These are phyloP conservation scores for Pyrrhura leucotis DNA, from an alignment of 2,797 vertebrate species.

Conservation along the genomic window DNA sequence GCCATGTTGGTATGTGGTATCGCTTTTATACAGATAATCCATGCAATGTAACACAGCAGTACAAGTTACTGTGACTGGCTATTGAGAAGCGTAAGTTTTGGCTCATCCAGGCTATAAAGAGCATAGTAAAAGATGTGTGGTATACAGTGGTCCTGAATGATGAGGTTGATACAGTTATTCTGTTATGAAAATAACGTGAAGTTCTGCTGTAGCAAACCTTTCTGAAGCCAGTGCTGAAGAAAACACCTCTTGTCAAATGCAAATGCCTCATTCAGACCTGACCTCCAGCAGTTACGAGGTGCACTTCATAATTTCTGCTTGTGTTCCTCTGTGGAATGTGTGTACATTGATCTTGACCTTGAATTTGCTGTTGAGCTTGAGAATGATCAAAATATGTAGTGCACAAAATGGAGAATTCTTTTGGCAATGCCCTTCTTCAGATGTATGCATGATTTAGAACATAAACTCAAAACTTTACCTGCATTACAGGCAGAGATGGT, in stretches of 20 bases:
- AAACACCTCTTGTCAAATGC: background rate
- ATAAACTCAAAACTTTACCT: background rate
- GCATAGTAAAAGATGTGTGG: background rate
- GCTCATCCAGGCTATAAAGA: background rate
- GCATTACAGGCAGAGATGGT: background rate
- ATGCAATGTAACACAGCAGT: background rate
- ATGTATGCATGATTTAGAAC: background rate
- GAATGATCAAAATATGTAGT: background rate
- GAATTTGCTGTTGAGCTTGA: background rate
- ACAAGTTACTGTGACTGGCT: background rate
- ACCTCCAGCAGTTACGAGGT: background rate
- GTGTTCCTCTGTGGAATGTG: slow-evolving; percentile 41
- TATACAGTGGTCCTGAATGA: background rate
- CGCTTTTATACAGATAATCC: background rate
- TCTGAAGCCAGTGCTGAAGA: background rate
- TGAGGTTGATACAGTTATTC: background rate
- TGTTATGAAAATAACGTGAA: background rate
- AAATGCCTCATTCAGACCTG: background rate
- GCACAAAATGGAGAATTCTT: background rate
- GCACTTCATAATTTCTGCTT: slow-evolving; percentile 44
- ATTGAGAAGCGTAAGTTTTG: background rate
- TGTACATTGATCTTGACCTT: slow-evolving; percentile 10
- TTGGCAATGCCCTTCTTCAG: background rate
- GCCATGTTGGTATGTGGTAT: background rate
- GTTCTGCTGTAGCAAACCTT: background rate